These are phyloP conservation scores for Venturia canescens DNA, from an alignment of 1,140 invertebrate species.

Conservation along the genomic window DNA sequence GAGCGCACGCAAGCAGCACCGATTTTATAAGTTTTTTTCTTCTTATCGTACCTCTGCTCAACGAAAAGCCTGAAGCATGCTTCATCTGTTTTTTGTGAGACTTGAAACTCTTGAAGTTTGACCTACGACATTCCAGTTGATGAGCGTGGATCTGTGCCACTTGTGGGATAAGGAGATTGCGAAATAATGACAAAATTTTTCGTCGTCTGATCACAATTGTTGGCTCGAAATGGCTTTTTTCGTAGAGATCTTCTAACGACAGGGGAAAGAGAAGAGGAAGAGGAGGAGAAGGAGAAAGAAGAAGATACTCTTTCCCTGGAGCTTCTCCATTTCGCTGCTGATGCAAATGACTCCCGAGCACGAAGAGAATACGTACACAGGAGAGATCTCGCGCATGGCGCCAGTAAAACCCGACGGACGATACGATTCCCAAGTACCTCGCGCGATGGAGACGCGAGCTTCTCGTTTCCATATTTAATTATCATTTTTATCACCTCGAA, in stretches of 20 bases:
- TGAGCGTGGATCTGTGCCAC: conserved; percentile 32
- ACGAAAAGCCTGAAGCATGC: no score
- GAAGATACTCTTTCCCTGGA: conserved; percentile 16
- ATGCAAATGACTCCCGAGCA: conserved; percentile 50
- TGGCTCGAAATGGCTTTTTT: conserved; percentile 57
- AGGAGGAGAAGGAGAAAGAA: conserved; percentile 20
- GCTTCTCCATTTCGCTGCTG: conserved; percentile 40
- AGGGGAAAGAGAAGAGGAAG: conserved; percentile 11
- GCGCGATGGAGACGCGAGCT: conserved; percentile 45
- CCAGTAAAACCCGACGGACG: conserved; percentile 44
- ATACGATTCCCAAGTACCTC: conserved; percentile 30
- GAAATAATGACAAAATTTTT: conserved; percentile 42
- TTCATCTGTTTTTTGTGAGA: no score
- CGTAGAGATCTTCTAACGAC: not conserved
- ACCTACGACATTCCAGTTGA: not conserved
- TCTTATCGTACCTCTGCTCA: no score
- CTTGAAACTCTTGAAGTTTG: no score
- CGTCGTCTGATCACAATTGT: conserved; percentile 57
- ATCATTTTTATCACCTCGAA: conserved; percentile 42
- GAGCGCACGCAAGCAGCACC: no score
- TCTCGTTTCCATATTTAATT: conserved; percentile 54
- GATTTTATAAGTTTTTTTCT: no score
- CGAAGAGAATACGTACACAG: conserved; percentile 40
- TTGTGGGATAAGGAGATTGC: conserved; percentile 46
- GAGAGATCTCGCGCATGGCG: conserved; percentile 46